Percentiles rank a stretch among this genome's conserved stretches.
phyloP scores from a whole-genome alignment of 2,113 vertebrate species.

The Notothenia coriiceps region DNA sequence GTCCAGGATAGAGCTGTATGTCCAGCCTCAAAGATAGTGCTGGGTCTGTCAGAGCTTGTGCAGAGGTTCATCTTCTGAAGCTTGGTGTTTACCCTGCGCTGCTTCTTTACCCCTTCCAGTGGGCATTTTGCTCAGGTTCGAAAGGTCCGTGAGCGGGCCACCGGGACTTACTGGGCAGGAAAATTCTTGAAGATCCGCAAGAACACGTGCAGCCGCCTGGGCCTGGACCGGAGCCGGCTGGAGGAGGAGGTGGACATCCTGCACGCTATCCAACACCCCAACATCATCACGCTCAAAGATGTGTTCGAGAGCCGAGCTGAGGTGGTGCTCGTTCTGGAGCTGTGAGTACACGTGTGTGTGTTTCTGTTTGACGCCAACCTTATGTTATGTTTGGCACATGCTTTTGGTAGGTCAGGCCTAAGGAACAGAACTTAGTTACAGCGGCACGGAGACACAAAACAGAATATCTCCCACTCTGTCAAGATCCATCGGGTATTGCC shows the following conservation, averaged over 20 bases:
- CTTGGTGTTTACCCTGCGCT: background rate
- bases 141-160: constrained; percentile 75
- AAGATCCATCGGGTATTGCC: too few relatives aligned
- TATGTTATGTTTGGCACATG: too few relatives aligned
- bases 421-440: too few relatives aligned
- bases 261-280: constrained; percentile 81
- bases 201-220: constrained; percentile 74
- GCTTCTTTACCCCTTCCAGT: constrained; percentile 49
- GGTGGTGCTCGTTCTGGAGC: constrained; percentile 86
- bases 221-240: constrained; percentile 75
- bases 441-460: too few relatives aligned
- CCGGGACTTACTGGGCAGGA: constrained; percentile 76
- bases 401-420: too few relatives aligned
- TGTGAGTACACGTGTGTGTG: constrained; percentile 77
- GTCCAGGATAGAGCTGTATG: too few relatives aligned
- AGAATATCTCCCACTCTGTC: too few relatives aligned
- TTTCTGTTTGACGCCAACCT: background rate
- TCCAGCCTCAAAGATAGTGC: too few relatives aligned
- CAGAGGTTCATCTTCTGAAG: background rate
- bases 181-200: constrained; percentile 82
- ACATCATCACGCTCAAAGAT: constrained; percentile 81
- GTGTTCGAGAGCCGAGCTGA: constrained; percentile 85
- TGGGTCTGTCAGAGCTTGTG: too few relatives aligned
- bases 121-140: constrained; percentile 86
- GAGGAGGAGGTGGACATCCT: constrained; percentile 84